Evolutionary conservation across 2,797 vertebrate genomes (phyloP).

Genomic region (Crocodylus rhombifer): DNA sequence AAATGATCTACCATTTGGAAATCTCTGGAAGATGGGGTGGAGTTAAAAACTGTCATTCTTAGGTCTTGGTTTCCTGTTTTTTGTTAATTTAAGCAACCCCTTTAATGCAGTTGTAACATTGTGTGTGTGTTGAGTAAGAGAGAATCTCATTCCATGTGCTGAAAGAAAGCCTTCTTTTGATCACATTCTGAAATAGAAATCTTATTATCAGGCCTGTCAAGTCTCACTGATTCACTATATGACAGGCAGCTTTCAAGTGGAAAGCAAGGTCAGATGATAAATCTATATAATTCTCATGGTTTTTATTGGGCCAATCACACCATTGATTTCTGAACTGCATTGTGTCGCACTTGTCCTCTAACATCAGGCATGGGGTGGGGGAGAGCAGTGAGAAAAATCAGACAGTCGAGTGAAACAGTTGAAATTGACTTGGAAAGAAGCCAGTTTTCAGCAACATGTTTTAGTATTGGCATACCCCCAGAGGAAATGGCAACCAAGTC

Average conservation of each 20-base stretch:
- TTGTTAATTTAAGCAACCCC: constrained; percentile 16
- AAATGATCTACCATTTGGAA: background rate
- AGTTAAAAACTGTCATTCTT: constrained; percentile 19
- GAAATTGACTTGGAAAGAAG: constrained; percentile 14
- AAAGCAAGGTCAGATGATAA: constrained; percentile 27
- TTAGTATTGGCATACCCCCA: background rate
- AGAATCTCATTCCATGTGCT: background rate
- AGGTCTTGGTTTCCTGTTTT: background rate
- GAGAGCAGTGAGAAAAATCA: background rate
- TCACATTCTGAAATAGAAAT: constrained; percentile 1
- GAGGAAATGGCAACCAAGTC: background rate
- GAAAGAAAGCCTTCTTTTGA: constrained; percentile 13
- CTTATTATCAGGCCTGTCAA: background rate
- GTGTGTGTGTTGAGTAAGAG: no score
- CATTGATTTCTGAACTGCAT: constrained; percentile 32
- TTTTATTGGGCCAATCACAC: background rate
- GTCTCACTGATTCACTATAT: constrained; percentile 31
- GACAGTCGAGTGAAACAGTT: background rate
- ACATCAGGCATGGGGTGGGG: background rate
- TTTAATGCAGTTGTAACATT: background rate
- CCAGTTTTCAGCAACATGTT: background rate
- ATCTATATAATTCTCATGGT: background rate
- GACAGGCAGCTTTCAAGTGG: constrained; percentile 8
- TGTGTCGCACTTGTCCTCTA: background rate
- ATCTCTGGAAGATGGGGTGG: background rate